Base-by-base conservation (phyloP, 2,888 invertebrate species). In the Cyclophora punctaria region DNA sequence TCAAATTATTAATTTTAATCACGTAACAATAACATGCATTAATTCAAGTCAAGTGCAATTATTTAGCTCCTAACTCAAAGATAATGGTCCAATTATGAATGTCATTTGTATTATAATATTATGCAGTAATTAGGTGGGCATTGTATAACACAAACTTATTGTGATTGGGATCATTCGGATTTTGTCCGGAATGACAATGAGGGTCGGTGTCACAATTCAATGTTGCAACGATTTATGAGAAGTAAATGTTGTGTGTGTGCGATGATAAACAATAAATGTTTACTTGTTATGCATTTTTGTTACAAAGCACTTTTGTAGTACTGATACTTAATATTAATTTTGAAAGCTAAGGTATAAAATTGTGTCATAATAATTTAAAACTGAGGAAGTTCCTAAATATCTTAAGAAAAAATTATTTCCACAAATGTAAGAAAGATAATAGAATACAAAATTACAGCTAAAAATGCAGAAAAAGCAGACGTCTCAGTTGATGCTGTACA, bases 101-200 rank as follows among this genome's bases (percentile, higher is more conserved):
- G 5, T 37, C 4, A 37, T 5, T 37, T 37, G 37, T 37, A 37
- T 37, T 50, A 57, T 58, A 57, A 59, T 60, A 57, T 58, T 58
- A 59, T 60, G 56, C 59, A 59, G 56, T 55, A 59, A 57, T 63
- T 63, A 67, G 48, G 52, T 52, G 51, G 48, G 56, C 55, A 58
- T 60, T 60, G 63, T 66, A 58, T 35, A 58, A 57, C 56, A 62
- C 61, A 66, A 66, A 37, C 37, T 4, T 37, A 37, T 71, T 55
- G 56, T 54, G 55, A 67, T 61, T 50, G 49, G 48, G 54, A 51
- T 48, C 49, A 53, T 51, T 50, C 59, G 60, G 53, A 65, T 64
- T 65, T 60, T 58, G 61, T 57, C 51, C 52, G 45, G 60, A 64
- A 63, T 60, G 60, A 71, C 71, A 73, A 73, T 73, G 63, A 60